A percentile compares a stretch with the other conserved stretches of the same genome.
Conservation (phyloP, 1,140 invertebrate species). For the Plutomurus gul region DNA sequence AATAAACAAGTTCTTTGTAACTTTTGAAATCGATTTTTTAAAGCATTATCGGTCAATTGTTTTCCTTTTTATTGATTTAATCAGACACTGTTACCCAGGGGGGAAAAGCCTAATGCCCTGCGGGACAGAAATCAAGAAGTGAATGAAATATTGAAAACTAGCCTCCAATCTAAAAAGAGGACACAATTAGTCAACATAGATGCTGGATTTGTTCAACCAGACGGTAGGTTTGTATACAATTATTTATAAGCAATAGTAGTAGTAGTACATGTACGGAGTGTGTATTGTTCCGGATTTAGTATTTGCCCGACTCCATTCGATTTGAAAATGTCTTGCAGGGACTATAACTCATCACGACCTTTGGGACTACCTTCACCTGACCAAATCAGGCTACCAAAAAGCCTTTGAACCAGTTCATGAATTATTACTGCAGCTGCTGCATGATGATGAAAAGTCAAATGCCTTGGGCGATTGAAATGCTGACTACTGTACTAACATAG, state of each 20-base stretch:
- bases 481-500: neutral
- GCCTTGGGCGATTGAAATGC: constrained; percentile 8
- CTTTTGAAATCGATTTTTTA: no score
- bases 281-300: no score
- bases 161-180: constrained; percentile 64
- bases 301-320: neutral
- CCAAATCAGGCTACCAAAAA: constrained; percentile 78
- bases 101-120: constrained; percentile 77
- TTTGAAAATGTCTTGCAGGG: constrained; percentile 56
- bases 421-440: constrained; percentile 73
- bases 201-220: constrained; percentile 73
- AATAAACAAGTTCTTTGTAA: no score
- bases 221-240: no score
- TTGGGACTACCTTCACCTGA: constrained; percentile 85
- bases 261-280: no score
- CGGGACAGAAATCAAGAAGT: constrained; percentile 75
- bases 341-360: constrained; percentile 83
- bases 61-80: constrained; percentile 55
- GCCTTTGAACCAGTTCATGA: constrained; percentile 80
- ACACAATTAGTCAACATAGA: constrained; percentile 74
- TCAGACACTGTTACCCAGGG: constrained; percentile 80
- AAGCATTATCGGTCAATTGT: no score
- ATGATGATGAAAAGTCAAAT: constrained; percentile 59
- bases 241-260: no score
- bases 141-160: constrained; percentile 71